Base-by-base conservation (phyloP, 2,888 invertebrate genomes). In the Sclerodermus sp. region DNA sequence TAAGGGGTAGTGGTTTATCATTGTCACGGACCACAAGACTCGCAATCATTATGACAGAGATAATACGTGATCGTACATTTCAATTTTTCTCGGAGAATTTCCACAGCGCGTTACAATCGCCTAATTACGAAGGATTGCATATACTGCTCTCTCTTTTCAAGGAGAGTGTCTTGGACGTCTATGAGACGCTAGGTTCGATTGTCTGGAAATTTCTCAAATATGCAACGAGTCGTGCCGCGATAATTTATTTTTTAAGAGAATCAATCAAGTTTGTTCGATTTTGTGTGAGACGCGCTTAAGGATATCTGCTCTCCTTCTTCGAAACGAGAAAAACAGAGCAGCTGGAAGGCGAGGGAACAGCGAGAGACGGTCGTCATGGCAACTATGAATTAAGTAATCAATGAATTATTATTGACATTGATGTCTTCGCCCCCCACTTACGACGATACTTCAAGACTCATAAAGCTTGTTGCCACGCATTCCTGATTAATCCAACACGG, bases 361-460 rank as follows among this genome's bases (percentile, higher is more conserved):
- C 57, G 58, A 66, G 65, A 68, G 74, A 66, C 69, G 72, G 76
- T 77, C 61, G 70, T 66, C 75, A 74, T 71, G 68, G 76, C 47
- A 69, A 76, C 76, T 71, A 60, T 70, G 76, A 76, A 76, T 76
- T 76, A 73, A 75, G 74, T 76, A 77, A 76, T 76, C 76, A 74
- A 75, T 75, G 75, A 77, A 76, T 77, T 77, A 76, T 77, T 77
- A 77, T 77, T 76, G 77, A 76, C 76, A 76, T 74, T 77, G 76
- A 76, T 74, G 75, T 74, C 75, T 73, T 72, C 71, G 67, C 62
- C 55, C n/a, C 55, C 46, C 55, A 52, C 40, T 47, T 54, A 51
- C 64, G 62, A 58, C 61, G 64, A 68, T 71, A 68, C 71, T 70
- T 69, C 68, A 65, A 68, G 68, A 66, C 68, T 70, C 69, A 67